Base-by-base conservation (phyloP, 2,797 vertebrate species). In the Prunella strophiata region DNA sequence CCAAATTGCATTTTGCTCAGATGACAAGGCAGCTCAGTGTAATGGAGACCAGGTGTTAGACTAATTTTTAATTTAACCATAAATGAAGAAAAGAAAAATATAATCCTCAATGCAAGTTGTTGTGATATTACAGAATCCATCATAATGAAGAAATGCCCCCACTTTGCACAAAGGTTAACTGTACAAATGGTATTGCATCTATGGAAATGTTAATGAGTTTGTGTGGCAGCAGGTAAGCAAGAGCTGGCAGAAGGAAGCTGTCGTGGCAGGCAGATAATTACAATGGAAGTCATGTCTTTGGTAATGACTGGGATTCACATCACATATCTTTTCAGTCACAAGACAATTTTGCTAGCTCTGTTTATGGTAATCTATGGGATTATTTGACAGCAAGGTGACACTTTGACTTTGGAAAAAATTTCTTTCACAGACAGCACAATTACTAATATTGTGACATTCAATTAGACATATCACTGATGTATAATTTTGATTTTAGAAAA, bases 341-440 rank as follows among this genome's bases (percentile, higher is more conserved):
- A 91, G 68, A 94, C 95, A 97, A 93, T 97, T 97, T 97, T 4
- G 5, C 88, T 55, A 81, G 95, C 92, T 95, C 95, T 97, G 91
- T 97, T 97, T 97, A 97, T 89, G 93, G 94, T 96, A 95, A 98
- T 97, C 96, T 94, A 79, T 83, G 85, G 94, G 96, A 98, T 98
- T 98, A 97, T 97, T 97, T 97, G 97, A 97, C 97, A 97, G 95
- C 88, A 97, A 97, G 96, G 92, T 97, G 97, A 97, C 97, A 98
- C 94, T 97, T 96, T 97, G 93, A 97, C 96, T 97, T 98, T 94
- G 92, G 51, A 98, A 97, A 70, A 96, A 96, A 96, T 97, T 96
- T 97, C 89, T 97, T 94, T 95, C 91, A 94, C 76, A 94, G 89
- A 95, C 97, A 97, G 90, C 58, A 90, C 91, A 95, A 97, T 97